A percentile compares a stretch with the other conserved stretches of the same genome.
phyloP scores from a whole-genome alignment of 2,888 invertebrate species.

The Melanotus villosus region DNA sequence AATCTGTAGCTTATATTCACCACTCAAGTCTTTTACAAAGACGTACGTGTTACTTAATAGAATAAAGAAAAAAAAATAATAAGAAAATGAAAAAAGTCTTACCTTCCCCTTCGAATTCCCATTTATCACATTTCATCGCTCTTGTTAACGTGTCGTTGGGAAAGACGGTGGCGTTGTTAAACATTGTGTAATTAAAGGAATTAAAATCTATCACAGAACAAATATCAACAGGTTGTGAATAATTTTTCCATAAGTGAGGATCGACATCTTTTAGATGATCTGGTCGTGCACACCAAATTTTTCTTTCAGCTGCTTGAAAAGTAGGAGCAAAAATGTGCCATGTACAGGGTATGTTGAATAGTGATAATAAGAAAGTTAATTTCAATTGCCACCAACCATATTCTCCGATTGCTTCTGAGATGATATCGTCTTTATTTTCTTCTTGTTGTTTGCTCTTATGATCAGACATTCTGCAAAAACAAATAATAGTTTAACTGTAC shows the following conservation, averaged over 20 bases:
- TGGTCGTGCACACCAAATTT: slow-evolving; percentile 81
- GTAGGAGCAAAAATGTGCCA: slow-evolving; percentile 85
- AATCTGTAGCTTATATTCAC: no score
- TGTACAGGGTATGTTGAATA: slow-evolving; percentile 85
- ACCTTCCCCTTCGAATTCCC: slow-evolving; percentile 66
- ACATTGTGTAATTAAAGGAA: slow-evolving; percentile 62
- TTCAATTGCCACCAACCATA: slow-evolving; percentile 84
- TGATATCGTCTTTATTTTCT: slow-evolving; percentile 72
- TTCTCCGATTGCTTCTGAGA: slow-evolving; percentile 79
- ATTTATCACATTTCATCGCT: slow-evolving; percentile 58
- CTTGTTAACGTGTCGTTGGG: slow-evolving; percentile 45
- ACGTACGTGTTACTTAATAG: no score
- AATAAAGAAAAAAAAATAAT: no score
- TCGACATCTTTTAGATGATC: slow-evolving; percentile 71
- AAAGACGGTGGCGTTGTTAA: slow-evolving; percentile 55
- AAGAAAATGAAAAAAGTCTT: no score
- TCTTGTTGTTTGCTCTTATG: slow-evolving; percentile 19
- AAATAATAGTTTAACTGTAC: not conserved
- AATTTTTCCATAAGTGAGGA: slow-evolving; percentile 76
- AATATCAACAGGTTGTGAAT: slow-evolving; percentile 74
- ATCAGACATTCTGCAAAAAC: slow-evolving; percentile 43
- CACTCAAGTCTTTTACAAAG: no score
- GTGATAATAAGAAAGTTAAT: slow-evolving; percentile 80
- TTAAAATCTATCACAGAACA: slow-evolving; percentile 73
- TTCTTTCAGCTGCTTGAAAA: slow-evolving; percentile 78